Evolutionary conservation across 1,140 invertebrate genomes (phyloP).

Genomic region (Apis mellifera): DNA sequence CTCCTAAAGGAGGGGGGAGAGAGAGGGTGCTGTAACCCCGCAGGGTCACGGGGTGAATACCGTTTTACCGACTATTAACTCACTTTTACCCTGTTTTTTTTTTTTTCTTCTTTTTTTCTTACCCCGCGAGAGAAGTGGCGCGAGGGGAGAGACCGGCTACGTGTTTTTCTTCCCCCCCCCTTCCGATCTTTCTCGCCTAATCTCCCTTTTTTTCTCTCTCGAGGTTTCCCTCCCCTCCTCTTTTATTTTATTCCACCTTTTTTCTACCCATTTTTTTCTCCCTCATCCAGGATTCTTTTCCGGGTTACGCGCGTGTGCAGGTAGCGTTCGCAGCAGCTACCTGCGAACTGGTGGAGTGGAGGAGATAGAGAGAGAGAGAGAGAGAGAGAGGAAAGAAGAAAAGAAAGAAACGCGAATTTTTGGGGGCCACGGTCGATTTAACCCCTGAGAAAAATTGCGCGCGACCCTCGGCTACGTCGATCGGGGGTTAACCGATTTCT

Average conservation of each 20-base stretch:
- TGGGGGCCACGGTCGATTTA: slow-evolving; percentile 79
- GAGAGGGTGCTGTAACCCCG: slow-evolving; percentile 37
- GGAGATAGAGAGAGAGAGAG: neutral
- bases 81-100: slow-evolving; percentile 79
- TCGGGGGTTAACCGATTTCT: slow-evolving; percentile 80
- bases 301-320: slow-evolving; percentile 58
- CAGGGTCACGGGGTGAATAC: slow-evolving; percentile 77
- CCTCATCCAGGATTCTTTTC: slow-evolving; percentile 32
- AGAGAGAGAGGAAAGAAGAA: neutral
- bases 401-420: slow-evolving; percentile 40
- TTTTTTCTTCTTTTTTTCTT: neutral
- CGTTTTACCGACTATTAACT: slow-evolving; percentile 83
- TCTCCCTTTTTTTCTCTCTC: slow-evolving; percentile 56
- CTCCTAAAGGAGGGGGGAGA: slow-evolving; percentile 24
- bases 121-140: slow-evolving; percentile 33
- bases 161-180: slow-evolving; percentile 67
- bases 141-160: slow-evolving; percentile 9
- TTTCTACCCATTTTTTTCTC: slow-evolving; percentile 12
- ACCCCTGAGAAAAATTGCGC: slow-evolving; percentile 80
- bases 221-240: neutral
- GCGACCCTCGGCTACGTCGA: slow-evolving; percentile 48
- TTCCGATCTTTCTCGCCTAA: slow-evolving; percentile 65
- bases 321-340: slow-evolving; percentile 56
- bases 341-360: slow-evolving; percentile 51
- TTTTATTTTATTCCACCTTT: slow-evolving; percentile 33